Evolutionary conservation across 2,113 vertebrate genomes (phyloP).

Genomic region (Protomyctophum bolini): DNA sequence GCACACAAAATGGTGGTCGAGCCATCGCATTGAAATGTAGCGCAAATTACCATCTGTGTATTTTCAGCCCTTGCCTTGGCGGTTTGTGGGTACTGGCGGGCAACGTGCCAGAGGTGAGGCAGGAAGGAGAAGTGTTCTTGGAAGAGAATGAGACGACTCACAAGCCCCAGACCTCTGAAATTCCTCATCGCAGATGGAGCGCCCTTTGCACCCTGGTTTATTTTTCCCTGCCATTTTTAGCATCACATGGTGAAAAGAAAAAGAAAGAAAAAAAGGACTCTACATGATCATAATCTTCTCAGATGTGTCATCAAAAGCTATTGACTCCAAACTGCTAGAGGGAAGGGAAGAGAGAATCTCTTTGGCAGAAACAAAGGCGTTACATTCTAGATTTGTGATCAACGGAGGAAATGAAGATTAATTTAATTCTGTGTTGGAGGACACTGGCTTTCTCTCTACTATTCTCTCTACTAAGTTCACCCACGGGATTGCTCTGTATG

Average conservation of each 20-base stretch:
- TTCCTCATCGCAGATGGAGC: constrained; percentile 82
- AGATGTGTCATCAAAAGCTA: constrained; percentile 71
- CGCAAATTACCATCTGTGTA: constrained; percentile 82
- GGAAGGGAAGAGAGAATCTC: constrained; percentile 37
- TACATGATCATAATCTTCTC: constrained; percentile 65
- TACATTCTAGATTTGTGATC: constrained; percentile 12
- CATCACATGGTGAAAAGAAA: constrained; percentile 53
- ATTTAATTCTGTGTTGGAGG: not conserved
- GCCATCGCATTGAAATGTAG: constrained; percentile 76
- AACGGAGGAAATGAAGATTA: constrained; percentile 9
- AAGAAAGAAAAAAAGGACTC: constrained; percentile 3
- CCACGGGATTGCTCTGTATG: too few relatives aligned
- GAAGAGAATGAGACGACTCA: constrained; percentile 79
- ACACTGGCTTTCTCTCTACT: too few relatives aligned
- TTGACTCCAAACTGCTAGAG: constrained; percentile 45
- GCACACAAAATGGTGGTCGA: constrained; percentile 70
- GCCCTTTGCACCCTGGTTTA: constrained; percentile 77
- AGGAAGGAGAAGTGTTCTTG: constrained; percentile 85
- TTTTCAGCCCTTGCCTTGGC: constrained; percentile 78
- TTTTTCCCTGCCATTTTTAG: constrained; percentile 75
- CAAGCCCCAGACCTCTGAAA: constrained; percentile 78
- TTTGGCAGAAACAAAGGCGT: constrained; percentile 24
- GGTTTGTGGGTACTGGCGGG: constrained; percentile 80
- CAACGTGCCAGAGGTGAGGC: constrained; percentile 82
- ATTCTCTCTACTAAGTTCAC: too few relatives aligned